Base-by-base conservation (phyloP, 2,797 vertebrate species). In the Paramormyrops hopkinsi region DNA sequence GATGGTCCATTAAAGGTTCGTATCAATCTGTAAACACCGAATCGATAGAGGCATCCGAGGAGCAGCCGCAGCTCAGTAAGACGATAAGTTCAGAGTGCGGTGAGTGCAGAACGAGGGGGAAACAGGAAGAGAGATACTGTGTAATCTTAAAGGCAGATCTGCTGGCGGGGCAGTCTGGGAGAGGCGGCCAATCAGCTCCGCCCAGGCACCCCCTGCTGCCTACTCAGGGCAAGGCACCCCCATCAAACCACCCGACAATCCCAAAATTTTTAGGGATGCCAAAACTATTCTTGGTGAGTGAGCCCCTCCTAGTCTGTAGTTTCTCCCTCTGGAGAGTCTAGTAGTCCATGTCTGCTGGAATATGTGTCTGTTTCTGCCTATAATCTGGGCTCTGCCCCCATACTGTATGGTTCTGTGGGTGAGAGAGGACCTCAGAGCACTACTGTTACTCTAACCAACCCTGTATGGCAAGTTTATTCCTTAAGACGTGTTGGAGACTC, bases 1-100 rank as follows among this genome's bases (percentile, higher is more conserved):
- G 41, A 62, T 83, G 76, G 54, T 56, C 41, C 37, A 85, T 65
- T 62, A 85, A 4, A 69, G 53, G 29, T 82, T 83, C 33, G 44
- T 59, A 83, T 88, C 19, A 88, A 88, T 56, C 73, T 69, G 22
- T 86, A 62, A 86, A 65, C 50, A 83, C 2, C 46, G 8, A 37
- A 65, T 85, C 54, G 79, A 85, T 85, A 44, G 73, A 44, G 73
- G 73, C 73, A 11, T 59, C 44, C 5, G 14, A 48, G 50, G 25
- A 29, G 59, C 25, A 48, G 9, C 54, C 8, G 25, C 51, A 41
- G 50, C 11, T 14, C 41, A 7, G 51, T 53, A 33, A 33, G 50
- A 56, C 33, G 53, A 87, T 89, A 87, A 25, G 85, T 19, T 19
- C 51, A 44, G 50, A 37, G 50, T 19, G 50, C 22, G 9, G 46